phyloP scores from a whole-genome alignment of 2,113 vertebrate genomes.

The Cottus gobio region DNA sequence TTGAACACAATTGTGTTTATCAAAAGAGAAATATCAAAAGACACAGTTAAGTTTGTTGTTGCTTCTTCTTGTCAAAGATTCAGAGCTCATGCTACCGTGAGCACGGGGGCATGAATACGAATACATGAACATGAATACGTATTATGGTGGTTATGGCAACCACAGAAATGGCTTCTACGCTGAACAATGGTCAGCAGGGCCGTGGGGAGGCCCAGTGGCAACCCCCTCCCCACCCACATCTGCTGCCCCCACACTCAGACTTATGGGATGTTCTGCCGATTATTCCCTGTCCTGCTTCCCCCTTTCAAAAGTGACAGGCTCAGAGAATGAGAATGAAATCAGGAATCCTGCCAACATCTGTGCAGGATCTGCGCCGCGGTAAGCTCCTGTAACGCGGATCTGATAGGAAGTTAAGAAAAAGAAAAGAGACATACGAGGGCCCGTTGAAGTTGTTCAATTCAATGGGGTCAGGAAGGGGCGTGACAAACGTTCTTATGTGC shows the following conservation, averaged over 20 bases:
- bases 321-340: conserved; percentile 72
- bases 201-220: conserved; percentile 82
- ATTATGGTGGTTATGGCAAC: conserved; percentile 92
- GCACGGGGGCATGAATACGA: conserved; percentile 88
- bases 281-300: conserved; percentile 79
- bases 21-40: neutral
- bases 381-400: conserved; percentile 16
- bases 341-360: conserved; percentile 79
- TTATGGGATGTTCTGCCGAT: conserved; percentile 87
- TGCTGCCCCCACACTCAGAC: conserved; percentile 91
- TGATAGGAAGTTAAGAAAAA: conserved; percentile 28
- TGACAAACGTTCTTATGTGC: conserved; percentile 58
- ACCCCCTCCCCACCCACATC: conserved; percentile 89
- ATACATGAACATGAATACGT: no score
- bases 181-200: conserved; percentile 83
- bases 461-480: conserved; percentile 20
- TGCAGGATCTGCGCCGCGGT: conserved; percentile 49
- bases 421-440: neutral
- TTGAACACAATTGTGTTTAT: conserved; percentile 20
- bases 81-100: conserved; percentile 84
- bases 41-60: neutral
- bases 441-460: conserved; percentile 16
- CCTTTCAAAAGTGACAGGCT: conserved; percentile 76
- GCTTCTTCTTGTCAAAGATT: conserved; percentile 69
- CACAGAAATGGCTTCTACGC: conserved; percentile 90